Base-by-base conservation (phyloP, 2,888 invertebrate species). In the Xylota segnis region DNA sequence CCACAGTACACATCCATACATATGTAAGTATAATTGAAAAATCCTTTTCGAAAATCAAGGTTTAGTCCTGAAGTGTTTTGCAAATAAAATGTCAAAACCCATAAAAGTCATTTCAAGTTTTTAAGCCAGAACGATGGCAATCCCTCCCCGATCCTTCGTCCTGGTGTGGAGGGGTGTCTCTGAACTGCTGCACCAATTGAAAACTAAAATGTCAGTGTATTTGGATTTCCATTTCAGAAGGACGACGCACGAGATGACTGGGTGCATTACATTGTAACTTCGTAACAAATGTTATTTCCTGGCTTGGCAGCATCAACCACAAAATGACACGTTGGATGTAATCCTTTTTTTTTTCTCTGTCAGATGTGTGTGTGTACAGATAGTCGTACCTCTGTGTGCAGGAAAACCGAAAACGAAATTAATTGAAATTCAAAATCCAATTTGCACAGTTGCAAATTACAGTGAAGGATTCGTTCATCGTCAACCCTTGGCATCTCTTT, bases 341-440 rank as follows among this genome's bases (percentile, higher is more conserved):
- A 81, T 72, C 58, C 71, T 63, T 37, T 23, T 14, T 27, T 54
- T 79, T 56, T 58, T 58, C 14, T 45, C 12, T 70, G 70, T 70
- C 54, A 63, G 71, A 70, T 54, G 52, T 40, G 32, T 1, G 34
- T n/a, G 29, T 12, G 0, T 45, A 18, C 14, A 9, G 14, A 12
- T n/a, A 10, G 9, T 16, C 23, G 9, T 10, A 0, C 23, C 10
- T 6, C 6, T 43, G 12, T 23, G 4, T 27, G 10, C 10, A 18
- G 4, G 18, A 14, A 71, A 61, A 63, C 34, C 12, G 18, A 82
- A 32, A 76, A 50, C 76, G 54, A 70, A 83, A 83, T 83, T 83
- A 83, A 83, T 83, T 83, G 83, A 79, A 83, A 83, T 79, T 75
- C 83, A 58, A 83, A 83, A 83, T 79, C 63, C 74, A 83, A 79